phyloP scores from a whole-genome alignment of 2,113 vertebrate genomes.

The Psophia crepitans region DNA sequence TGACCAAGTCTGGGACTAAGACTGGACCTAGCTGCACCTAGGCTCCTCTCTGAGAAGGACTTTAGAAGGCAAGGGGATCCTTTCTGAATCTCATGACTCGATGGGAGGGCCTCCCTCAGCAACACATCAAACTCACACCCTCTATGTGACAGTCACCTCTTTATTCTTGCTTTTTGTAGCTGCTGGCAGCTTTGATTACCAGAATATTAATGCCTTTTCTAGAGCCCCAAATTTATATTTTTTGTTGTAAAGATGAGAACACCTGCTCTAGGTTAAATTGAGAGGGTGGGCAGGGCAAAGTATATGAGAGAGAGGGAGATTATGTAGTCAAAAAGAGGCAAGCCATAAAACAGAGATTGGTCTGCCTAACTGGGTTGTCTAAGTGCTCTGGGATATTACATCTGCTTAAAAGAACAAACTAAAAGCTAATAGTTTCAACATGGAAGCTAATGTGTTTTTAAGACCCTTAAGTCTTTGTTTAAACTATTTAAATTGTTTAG shows the following conservation, averaged over 20 bases:
- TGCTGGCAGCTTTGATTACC: not conserved
- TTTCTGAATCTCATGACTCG: too few relatives aligned
- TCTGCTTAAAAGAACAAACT: not conserved
- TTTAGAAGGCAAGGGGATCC: too few relatives aligned
- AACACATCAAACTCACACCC: too few relatives aligned
- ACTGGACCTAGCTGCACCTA: too few relatives aligned
- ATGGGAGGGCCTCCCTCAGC: too few relatives aligned
- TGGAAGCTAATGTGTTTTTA: not conserved
- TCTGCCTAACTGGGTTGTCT: not conserved
- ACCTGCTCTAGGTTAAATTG: not conserved
- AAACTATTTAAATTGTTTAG: not conserved
- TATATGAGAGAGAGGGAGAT: not conserved
- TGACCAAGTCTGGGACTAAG: too few relatives aligned
- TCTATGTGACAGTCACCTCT: not conserved
- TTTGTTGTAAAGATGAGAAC: not conserved
- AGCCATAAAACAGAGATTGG: not conserved
- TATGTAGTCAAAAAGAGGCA: not conserved
- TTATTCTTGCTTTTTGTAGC: not conserved
- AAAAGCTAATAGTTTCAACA: not conserved
- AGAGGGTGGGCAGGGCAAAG: fast-evolving
- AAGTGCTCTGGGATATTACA: not conserved
- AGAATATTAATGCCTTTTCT: not conserved
- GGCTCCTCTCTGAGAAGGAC: too few relatives aligned
- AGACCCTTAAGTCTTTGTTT: not conserved
- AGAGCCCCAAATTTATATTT: not conserved